A percentile compares a stretch with the other conserved stretches of the same genome.
Evolutionary conservation across 2,888 invertebrate genomes (phyloP).

Genomic region (Margaritifera margaritifera): DNA sequence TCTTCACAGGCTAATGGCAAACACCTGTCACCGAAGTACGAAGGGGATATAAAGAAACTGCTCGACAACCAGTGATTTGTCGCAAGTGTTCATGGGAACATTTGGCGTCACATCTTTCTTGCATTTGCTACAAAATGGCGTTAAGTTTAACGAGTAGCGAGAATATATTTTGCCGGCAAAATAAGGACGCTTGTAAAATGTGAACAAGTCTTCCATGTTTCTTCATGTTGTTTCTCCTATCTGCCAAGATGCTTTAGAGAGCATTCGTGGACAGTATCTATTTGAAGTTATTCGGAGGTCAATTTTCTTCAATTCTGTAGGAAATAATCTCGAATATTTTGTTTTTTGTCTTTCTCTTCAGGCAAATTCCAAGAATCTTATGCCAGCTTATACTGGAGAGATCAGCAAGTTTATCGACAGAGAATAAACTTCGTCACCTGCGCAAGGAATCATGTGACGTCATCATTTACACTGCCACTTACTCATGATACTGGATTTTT

Average conservation of each 20-base stretch:
- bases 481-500: no score
- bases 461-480: conserved; percentile 1
- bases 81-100: no score
- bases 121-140: conserved; percentile 2
- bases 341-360: conserved; percentile 35
- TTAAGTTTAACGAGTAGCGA: conserved; percentile 7
- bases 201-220: not conserved
- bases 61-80: conserved; percentile 36
- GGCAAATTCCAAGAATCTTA: conserved; percentile 61
- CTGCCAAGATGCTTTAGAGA: no score
- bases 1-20: conserved; percentile 61
- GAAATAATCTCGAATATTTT: no score
- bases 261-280: not conserved
- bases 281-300: conserved; percentile 1
- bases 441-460: conserved; percentile 3
- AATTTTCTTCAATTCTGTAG: no score
- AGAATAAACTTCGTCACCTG: conserved; percentile 37
- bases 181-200: conserved; percentile 5
- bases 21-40: conserved; percentile 44
- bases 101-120: no score
- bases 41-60: conserved; percentile 39
- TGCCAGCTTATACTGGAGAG: conserved; percentile 51
- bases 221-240: not conserved
- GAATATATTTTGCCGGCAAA: conserved; percentile 17
- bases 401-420: conserved; percentile 43